phyloP scores from a whole-genome alignment of 2,113 vertebrate genomes.

The Upupa epops region DNA sequence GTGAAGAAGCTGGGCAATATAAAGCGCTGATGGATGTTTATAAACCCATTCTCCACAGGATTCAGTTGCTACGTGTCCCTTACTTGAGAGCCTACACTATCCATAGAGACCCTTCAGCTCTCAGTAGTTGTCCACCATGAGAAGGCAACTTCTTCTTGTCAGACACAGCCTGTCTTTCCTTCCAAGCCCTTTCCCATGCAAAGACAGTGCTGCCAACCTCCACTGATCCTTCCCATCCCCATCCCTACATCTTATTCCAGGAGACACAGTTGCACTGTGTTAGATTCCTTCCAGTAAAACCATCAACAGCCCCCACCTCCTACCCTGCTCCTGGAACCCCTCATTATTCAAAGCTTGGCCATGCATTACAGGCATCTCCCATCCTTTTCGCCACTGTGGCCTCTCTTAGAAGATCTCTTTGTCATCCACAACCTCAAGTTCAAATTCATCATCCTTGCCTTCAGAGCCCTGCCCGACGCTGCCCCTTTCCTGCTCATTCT shows the following conservation, averaged over 20 bases:
- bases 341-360: accelerated
- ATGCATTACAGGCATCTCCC: accelerated
- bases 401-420: not conserved
- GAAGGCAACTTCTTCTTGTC: not conserved
- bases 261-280: not conserved
- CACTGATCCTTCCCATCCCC: too few species aligned
- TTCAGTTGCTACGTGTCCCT: not conserved
- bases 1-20: accelerated
- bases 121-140: not conserved
- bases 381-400: accelerated
- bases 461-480: not conserved
- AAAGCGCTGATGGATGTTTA: not conserved
- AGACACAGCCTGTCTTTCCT: not conserved
- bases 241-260: not conserved
- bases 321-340: not conserved
- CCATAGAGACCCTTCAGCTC: not conserved
- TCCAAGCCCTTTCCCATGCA: not conserved
- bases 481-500: constrained; percentile 61
- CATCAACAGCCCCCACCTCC: not conserved
- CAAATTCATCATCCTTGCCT: constrained; percentile 33
- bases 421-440: not conserved
- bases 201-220: not conserved
- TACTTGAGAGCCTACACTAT: accelerated
- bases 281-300: accelerated
- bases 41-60: not conserved